A percentile compares a stretch with the other conserved stretches of the same genome.
Evolutionary conservation across 2,113 vertebrate genomes (phyloP).

Genomic region (Myrmecobius fasciatus): DNA sequence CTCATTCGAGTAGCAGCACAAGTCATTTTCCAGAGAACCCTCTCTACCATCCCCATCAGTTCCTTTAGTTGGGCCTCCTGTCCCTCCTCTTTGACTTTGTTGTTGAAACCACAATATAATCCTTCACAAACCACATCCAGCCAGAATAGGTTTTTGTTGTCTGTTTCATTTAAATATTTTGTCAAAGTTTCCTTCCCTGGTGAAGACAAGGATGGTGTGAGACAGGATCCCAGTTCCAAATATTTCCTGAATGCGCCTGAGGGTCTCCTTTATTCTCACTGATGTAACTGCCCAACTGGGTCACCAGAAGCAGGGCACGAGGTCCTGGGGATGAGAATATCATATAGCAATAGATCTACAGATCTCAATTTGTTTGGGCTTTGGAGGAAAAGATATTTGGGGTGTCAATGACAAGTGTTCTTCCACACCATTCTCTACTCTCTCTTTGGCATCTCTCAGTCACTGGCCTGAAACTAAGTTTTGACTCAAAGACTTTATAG

Average conservation of each 20-base stretch:
- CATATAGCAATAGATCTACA: fast-evolving
- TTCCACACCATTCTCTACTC: neutral
- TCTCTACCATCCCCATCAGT: neutral
- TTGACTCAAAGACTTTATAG: conserved; percentile 19
- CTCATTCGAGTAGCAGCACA: fast-evolving
- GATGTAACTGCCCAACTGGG: conserved; percentile 21
- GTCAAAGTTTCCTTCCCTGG: neutral
- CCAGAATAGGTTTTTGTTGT: neutral
- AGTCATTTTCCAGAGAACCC: conserved; percentile 32
- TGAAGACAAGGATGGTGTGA: conserved; percentile 67
- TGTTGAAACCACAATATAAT: conserved; percentile 64
- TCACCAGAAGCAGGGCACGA: conserved; percentile 53
- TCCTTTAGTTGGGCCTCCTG: conserved; percentile 55
- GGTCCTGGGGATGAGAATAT: neutral
- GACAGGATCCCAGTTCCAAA: conserved; percentile 14
- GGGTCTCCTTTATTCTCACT: neutral
- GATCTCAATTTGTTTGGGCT: fast-evolving
- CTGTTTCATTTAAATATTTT: fast-evolving
- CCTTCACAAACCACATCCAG: neutral
- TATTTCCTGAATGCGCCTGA: conserved; percentile 37
- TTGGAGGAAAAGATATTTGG: conserved; percentile 23
- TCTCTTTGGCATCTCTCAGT: conserved; percentile 11
- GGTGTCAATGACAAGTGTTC: conserved; percentile 50
- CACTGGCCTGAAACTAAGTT: neutral
- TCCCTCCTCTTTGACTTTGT: neutral